Conservation (phyloP, 2,113 vertebrate species). For the Phylloscopus whistleri region DNA sequence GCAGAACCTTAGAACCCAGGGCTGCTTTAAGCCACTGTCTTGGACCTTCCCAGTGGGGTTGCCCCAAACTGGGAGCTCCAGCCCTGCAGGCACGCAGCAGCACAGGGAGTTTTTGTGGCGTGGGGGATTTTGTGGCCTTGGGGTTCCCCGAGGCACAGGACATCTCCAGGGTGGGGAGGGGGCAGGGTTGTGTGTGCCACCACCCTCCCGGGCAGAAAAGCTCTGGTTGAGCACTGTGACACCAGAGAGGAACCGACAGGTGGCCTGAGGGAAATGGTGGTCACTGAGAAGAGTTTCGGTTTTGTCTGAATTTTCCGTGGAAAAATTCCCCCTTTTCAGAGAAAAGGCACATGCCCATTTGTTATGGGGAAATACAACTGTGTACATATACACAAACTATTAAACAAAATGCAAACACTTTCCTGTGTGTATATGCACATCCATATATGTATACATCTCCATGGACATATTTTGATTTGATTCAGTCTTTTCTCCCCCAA, state of each 20-base stretch:
- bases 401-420: not conserved
- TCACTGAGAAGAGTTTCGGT: not conserved
- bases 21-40: not conserved
- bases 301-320: not conserved
- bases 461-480: not conserved
- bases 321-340: constrained; percentile 31
- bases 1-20: not conserved
- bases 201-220: not conserved
- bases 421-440: not conserved
- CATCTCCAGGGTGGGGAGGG: not conserved
- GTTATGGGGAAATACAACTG: not conserved
- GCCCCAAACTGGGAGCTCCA: not conserved
- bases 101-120: rapidly evolving
- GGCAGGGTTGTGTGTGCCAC: rapidly evolving
- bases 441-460: not conserved
- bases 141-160: not conserved
- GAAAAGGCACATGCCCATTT: not conserved
- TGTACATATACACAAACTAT: not conserved
- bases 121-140: not conserved
- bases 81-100: not conserved
- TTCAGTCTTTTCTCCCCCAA: not conserved
- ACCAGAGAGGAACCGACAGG: not conserved
- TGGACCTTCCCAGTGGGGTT: not conserved
- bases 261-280: not conserved
- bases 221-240: not conserved